Base-by-base conservation (phyloP, 1,140 invertebrate species). In the Plodia interpunctella region DNA sequence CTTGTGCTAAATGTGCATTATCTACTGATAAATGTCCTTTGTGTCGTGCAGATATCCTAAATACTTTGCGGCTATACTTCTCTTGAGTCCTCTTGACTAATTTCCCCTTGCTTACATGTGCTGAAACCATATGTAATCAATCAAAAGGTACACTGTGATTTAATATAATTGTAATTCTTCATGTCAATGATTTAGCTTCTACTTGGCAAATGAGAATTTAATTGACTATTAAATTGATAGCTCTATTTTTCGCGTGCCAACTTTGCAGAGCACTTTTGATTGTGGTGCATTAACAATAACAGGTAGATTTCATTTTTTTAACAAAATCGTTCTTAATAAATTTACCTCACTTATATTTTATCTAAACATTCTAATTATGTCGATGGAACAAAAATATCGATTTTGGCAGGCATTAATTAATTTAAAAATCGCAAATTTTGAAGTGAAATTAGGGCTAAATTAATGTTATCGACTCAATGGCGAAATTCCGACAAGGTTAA, bases 1-100 rank as follows among this genome's bases (percentile, higher is more conserved):
- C 96, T 10, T 98, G 97, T 90, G 92, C 93, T 13, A 94, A 95
- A 63, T 98, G 97, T 91, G 95, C 96, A 90, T 93, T 88, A 57
- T 71, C 84, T 9, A 86, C 80, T 6, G 70, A 84, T 66, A 94
- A 92, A 57, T 98, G 97, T 87, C 95, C 96, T 20, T 92, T 98
- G 58, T 98, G 97, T 88, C 91, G 97, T 61, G 91, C 94, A 77
- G 92, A 90, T 67, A 91, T 92, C 78, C 76, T 70, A 20, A 85
- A 83, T 62, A 82, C 83, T 59, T 78, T 90, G 69, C 80, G 87
- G 18, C 64, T 90, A 44, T 90, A 88, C 67, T 90, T 79, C 68
- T 89, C 89, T 64, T 90, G 87, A 89, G 69, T 61, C 25, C 15
- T 15, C 38, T 44, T 15, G 11, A 32, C 30, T 6, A 32, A 9